Evolutionary conservation across 2,797 vertebrate genomes (phyloP).

Genomic region (Lutjanus campechanus): DNA sequence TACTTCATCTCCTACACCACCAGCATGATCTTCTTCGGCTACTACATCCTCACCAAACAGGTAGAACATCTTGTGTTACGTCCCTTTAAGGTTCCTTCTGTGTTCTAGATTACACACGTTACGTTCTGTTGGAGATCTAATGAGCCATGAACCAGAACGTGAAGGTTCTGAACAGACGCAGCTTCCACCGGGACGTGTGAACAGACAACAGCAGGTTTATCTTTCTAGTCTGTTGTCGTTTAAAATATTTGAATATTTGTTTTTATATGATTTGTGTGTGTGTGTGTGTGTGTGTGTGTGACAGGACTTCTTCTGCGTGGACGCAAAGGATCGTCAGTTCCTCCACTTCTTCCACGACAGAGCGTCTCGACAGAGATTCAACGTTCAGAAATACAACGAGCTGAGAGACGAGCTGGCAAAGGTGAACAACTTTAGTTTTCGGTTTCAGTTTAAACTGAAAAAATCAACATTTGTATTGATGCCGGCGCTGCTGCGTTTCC

Average conservation of each 20-base stretch:
- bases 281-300: conserved; percentile 37
- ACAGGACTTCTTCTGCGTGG: conserved; percentile 85
- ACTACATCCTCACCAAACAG: conserved; percentile 90
- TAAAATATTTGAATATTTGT: not conserved
- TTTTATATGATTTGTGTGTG: not conserved
- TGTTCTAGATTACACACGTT: too few relatives aligned
- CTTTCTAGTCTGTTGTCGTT: too few relatives aligned
- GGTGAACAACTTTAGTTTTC: conserved; percentile 65
- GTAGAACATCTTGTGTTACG: conserved; percentile 55
- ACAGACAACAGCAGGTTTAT: too few relatives aligned
- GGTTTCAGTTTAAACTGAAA: too few relatives aligned
- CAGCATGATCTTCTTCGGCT: conserved; percentile 89
- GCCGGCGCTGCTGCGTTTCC: too few relatives aligned
- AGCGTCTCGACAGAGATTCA: conserved; percentile 77
- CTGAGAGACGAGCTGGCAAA: conserved; percentile 86
- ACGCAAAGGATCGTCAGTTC: conserved; percentile 80
- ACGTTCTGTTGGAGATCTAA: too few relatives aligned
- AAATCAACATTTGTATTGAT: too few relatives aligned
- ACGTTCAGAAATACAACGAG: conserved; percentile 86
- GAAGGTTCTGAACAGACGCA: too few relatives aligned
- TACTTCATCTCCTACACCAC: conserved; percentile 89
- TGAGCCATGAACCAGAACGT: too few relatives aligned
- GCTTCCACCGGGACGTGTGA: too few relatives aligned
- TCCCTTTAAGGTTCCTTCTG: not conserved
- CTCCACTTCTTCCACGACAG: conserved; percentile 86